These are phyloP conservation scores for Villa cingulata DNA, from an alignment of 2,888 invertebrate species.

Conservation along the genomic window DNA sequence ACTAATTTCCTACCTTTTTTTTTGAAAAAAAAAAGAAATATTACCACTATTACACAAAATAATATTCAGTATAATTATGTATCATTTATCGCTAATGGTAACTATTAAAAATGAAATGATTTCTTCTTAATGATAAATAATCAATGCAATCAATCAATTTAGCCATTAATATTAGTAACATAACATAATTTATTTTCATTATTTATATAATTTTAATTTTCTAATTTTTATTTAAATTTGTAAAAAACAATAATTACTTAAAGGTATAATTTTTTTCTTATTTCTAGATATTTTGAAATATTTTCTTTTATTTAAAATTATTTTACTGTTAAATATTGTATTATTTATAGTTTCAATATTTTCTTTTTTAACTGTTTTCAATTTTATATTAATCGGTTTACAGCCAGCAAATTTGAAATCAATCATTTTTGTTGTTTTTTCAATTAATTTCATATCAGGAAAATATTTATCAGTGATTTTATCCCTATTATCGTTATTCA, in stretches of 20 bases:
- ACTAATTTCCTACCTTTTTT: too few relatives aligned
- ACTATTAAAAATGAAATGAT: too few relatives aligned
- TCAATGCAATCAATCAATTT: too few relatives aligned
- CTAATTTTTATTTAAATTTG: slow-evolving; percentile 18
- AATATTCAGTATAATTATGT: too few relatives aligned
- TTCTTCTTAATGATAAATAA: too few relatives aligned
- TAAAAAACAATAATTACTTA: slow-evolving; percentile 25
- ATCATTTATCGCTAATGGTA: too few relatives aligned
- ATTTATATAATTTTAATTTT: too few relatives aligned
- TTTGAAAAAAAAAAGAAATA: too few relatives aligned
- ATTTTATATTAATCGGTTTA: slow-evolving; percentile 21
- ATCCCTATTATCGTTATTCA: slow-evolving; percentile 11
- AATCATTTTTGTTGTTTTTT: slow-evolving; percentile 22
- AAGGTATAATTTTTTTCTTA: slow-evolving; percentile 20
- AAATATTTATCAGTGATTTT: slow-evolving; percentile 14
- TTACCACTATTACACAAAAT: too few relatives aligned
- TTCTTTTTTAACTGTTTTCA: slow-evolving; percentile 21
- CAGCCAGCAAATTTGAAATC: slow-evolving; percentile 33
- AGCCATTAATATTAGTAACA: too few relatives aligned
- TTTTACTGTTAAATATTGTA: slow-evolving; percentile 14
- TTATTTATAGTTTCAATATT: neutral
- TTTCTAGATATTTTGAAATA: slow-evolving; percentile 30
- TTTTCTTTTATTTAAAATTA: slow-evolving; percentile 29
- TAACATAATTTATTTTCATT: too few relatives aligned
- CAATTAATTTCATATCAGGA: slow-evolving; percentile 24